Conservation (phyloP, 92 coral and sea anemone genomes). For the Pocillopora grandis region DNA sequence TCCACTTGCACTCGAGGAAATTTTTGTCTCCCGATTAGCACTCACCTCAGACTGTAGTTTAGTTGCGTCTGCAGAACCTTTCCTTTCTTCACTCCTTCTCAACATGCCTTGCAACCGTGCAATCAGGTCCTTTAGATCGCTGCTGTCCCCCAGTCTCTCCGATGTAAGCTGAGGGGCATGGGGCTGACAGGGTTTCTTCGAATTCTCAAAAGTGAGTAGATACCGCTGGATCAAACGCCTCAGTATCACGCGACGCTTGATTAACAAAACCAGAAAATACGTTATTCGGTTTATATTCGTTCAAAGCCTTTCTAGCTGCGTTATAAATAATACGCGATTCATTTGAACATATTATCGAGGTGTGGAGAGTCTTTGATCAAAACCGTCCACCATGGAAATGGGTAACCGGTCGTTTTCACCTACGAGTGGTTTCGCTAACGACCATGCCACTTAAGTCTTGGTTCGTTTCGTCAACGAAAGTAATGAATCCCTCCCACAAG, state of each 20-base stretch:
- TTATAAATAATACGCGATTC: not conserved
- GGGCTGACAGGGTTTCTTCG: slow-evolving; percentile 1
- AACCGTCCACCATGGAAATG: too few species aligned
- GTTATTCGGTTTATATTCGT: too few species aligned
- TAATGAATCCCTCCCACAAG: too few species aligned
- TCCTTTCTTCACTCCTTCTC: not conserved
- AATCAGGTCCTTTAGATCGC: slow-evolving; percentile 12
- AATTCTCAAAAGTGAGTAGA: slow-evolving; percentile 23
- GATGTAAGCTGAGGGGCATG: not conserved
- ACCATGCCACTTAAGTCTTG: too few species aligned
- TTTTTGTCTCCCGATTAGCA: too few species aligned
- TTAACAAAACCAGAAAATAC: not conserved
- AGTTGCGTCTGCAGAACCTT: not conserved
- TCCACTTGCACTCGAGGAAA: too few species aligned
- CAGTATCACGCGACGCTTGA: slow-evolving; percentile 29
- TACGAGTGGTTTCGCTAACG: too few species aligned
- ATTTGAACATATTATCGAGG: not conserved
- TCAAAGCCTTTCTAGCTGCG: too few species aligned
- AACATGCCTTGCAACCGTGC: slow-evolving; percentile 1
- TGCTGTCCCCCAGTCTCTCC: slow-evolving; percentile 2
- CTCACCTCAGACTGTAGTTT: not conserved
- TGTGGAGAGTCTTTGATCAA: too few species aligned
- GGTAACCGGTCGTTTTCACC: too few species aligned
- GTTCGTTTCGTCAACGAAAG: too few species aligned
- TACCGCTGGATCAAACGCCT: slow-evolving; percentile 43